These are phyloP conservation scores for Enteromius viviparus DNA, from an alignment of 2,797 vertebrate species.

Conservation along the genomic window DNA sequence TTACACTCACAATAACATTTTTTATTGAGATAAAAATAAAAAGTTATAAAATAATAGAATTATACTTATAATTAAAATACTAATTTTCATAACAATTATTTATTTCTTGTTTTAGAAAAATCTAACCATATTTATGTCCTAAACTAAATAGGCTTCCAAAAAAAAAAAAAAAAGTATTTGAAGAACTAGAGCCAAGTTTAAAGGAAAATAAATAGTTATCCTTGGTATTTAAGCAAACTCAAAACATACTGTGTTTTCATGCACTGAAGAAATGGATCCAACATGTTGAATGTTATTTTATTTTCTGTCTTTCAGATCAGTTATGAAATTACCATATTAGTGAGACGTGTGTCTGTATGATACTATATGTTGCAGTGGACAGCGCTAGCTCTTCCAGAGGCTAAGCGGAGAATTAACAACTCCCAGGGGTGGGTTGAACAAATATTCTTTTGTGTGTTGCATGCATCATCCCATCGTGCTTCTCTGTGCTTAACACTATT, in stretches of 20 bases:
- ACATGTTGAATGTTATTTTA: neutral
- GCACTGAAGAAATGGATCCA: neutral
- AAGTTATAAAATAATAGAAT: too few species aligned
- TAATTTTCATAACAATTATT: too few species aligned
- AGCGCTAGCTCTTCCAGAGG: constrained; percentile 7
- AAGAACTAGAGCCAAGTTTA: neutral
- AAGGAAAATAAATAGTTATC: neutral
- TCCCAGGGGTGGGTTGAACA: neutral
- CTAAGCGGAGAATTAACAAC: neutral
- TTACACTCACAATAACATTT: neutral
- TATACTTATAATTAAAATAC: too few species aligned
- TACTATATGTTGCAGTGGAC: constrained; percentile 19
- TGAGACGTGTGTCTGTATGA: neutral
- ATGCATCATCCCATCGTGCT: neutral
- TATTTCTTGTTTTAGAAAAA: neutral
- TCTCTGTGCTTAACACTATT: neutral
- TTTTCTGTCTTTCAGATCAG: neutral
- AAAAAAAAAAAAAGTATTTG: too few species aligned
- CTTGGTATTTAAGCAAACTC: neutral
- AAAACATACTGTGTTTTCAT: neutral
- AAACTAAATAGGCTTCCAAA: neutral
- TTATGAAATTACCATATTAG: neutral
- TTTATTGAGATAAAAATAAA: neutral
- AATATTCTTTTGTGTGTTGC: neutral
- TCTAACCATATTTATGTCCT: neutral